Conservation (phyloP, 2,113 vertebrate genomes). For the Nerophis lumbriciformis region DNA sequence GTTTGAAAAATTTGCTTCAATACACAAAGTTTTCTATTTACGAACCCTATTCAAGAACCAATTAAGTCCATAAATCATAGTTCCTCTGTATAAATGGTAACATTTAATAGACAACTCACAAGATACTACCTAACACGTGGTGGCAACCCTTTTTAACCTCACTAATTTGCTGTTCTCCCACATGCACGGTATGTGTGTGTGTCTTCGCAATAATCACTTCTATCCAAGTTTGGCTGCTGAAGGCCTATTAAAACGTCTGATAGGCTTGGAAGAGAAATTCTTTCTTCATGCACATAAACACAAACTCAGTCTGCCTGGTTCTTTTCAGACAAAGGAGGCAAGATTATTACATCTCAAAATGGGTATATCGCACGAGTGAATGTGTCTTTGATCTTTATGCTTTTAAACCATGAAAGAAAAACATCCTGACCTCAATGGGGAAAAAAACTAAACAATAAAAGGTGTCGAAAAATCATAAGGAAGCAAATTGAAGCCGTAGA, state of each 20-base stretch:
- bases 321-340: background rate
- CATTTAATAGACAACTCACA: background rate
- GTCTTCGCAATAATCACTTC: conserved; percentile 49
- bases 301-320: conserved; percentile 3
- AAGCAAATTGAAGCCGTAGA: background rate
- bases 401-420: background rate
- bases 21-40: no score
- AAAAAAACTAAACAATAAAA: background rate
- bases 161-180: conserved; percentile 13
- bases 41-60: no score
- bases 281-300: conserved; percentile 13
- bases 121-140: conserved; percentile 20
- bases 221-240: conserved; percentile 21
- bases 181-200: conserved; percentile 2
- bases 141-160: conserved; percentile 19
- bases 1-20: no score
- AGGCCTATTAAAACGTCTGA: conserved; percentile 18
- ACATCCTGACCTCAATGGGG: background rate
- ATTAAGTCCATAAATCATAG: no score
- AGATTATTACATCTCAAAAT: conserved; percentile 19
- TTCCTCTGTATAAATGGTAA: no score
- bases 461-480: background rate
- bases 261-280: background rate
- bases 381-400: background rate
- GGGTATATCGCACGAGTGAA: background rate